These are phyloP conservation scores for Tholera decimalis DNA, from an alignment of 2,888 invertebrate species.

Conservation along the genomic window DNA sequence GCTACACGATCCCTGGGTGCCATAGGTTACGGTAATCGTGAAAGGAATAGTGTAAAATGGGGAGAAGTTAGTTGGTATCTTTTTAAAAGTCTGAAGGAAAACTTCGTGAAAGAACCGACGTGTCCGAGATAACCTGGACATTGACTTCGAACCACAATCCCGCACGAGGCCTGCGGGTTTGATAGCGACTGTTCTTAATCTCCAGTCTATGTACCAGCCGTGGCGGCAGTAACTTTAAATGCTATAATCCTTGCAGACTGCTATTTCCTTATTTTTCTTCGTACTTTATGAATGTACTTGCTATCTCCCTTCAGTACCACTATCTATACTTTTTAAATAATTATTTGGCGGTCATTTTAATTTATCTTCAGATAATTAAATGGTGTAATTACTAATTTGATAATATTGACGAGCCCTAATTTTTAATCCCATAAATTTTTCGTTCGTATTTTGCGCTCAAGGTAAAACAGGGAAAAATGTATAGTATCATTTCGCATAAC, in stretches of 20 bases:
- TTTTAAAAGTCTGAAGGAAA: neutral
- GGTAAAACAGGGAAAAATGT: too few species aligned
- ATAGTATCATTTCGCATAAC: neutral
- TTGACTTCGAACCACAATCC: neutral
- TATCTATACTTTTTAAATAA: constrained; percentile 34
- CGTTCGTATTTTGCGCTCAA: neutral
- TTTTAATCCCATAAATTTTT: neutral
- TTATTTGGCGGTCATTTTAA: constrained; percentile 21
- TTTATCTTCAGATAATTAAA: constrained; percentile 51
- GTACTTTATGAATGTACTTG: constrained; percentile 12
- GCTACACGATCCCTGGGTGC: too few species aligned
- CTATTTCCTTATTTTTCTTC: neutral
- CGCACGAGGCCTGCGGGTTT: neutral
- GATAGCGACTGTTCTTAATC: neutral
- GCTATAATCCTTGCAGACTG: neutral
- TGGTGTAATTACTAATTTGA: constrained; percentile 45
- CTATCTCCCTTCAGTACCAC: constrained; percentile 11
- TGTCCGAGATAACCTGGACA: neutral
- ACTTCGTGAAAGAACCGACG: neutral
- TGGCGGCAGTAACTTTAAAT: neutral
- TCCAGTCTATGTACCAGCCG: neutral
- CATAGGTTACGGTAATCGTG: too few species aligned
- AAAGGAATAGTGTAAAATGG: too few species aligned
- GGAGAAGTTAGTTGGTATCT: neutral
- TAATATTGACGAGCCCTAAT: constrained; percentile 27